These are phyloP conservation scores for Syrphus vitripennis DNA, from an alignment of 2,888 invertebrate species.

Conservation along the genomic window DNA sequence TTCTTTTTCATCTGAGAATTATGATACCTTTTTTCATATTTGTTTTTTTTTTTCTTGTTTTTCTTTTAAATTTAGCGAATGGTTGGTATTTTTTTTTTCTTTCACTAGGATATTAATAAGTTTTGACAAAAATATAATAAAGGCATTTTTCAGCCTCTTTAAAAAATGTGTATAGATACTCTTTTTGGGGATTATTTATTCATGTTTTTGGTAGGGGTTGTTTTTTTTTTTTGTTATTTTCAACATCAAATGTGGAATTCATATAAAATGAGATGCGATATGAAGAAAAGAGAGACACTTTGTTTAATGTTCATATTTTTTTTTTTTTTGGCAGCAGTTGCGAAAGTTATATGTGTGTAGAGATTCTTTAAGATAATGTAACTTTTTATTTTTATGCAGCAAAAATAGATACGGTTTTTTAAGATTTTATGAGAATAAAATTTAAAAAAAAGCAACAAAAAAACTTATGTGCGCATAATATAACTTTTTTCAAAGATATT, in stretches of 20 bases:
- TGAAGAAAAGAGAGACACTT: not conserved
- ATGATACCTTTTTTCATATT: not conserved
- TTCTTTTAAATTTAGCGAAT: not conserved
- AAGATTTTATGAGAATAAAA: no score
- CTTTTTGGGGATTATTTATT: not conserved
- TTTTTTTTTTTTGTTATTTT: not conserved
- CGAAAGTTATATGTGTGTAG: not conserved
- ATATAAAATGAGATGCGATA: not conserved
- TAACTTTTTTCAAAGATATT: no score
- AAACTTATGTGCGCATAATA: no score
- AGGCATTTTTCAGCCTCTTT: not conserved
- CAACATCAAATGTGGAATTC: not conserved
- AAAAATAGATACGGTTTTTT: not conserved
- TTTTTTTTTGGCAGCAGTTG: not conserved
- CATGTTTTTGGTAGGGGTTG: not conserved
- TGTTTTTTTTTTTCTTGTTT: not conserved
- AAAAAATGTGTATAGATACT: not conserved
- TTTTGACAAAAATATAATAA: conserved; percentile 24
- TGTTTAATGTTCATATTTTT: not conserved
- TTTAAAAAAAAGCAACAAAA: no score
- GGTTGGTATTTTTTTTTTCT: not conserved
- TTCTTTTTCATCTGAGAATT: not conserved
- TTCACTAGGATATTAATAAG: conserved; percentile 30
- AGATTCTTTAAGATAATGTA: not conserved
- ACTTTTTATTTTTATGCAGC: not conserved